phyloP scores from a whole-genome alignment of 2,888 invertebrate genomes.

The Habrosyne pyritoides region DNA sequence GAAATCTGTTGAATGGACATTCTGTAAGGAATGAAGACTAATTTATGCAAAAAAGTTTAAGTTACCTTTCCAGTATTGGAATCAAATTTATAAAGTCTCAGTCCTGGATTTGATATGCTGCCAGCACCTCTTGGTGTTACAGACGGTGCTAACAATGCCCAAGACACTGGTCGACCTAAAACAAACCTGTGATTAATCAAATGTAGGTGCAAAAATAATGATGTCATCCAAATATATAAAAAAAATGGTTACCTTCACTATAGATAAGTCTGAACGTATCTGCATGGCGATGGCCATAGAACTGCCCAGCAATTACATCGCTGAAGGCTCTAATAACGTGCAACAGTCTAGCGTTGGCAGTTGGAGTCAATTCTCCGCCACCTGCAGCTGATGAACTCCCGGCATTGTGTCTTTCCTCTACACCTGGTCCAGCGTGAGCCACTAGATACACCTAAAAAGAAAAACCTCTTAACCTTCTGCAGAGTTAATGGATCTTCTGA shows the following conservation, averaged over 20 bases:
- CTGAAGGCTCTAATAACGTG: slow-evolving; percentile 90
- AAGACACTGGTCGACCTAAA: slow-evolving; percentile 92
- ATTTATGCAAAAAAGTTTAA: neutral
- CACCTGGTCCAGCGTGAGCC: slow-evolving; percentile 95
- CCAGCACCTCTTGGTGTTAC: slow-evolving; percentile 93
- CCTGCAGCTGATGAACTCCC: slow-evolving; percentile 84
- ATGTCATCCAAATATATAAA: neutral
- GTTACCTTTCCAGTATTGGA: slow-evolving; percentile 92
- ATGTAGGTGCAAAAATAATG: neutral
- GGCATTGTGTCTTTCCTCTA: slow-evolving; percentile 91
- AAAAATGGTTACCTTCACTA: slow-evolving; percentile 84
- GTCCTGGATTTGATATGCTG: slow-evolving; percentile 94
- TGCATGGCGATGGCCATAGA: slow-evolving; percentile 96
- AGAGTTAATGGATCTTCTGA: too few relatives aligned
- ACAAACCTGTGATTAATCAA: slow-evolving; percentile 21
- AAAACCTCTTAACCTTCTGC: neutral
- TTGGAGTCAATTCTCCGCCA: slow-evolving; percentile 85
- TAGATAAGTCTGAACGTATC: slow-evolving; percentile 95
- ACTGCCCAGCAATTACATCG: slow-evolving; percentile 94
- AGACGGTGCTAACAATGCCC: slow-evolving; percentile 95
- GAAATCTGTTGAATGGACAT: neutral
- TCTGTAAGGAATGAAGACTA: neutral
- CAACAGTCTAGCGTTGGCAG: slow-evolving; percentile 89
- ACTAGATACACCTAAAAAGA: slow-evolving; percentile 91
- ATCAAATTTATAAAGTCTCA: slow-evolving; percentile 95